Conservation (phyloP, 23 tunicate genomes). For the Styela clava region DNA sequence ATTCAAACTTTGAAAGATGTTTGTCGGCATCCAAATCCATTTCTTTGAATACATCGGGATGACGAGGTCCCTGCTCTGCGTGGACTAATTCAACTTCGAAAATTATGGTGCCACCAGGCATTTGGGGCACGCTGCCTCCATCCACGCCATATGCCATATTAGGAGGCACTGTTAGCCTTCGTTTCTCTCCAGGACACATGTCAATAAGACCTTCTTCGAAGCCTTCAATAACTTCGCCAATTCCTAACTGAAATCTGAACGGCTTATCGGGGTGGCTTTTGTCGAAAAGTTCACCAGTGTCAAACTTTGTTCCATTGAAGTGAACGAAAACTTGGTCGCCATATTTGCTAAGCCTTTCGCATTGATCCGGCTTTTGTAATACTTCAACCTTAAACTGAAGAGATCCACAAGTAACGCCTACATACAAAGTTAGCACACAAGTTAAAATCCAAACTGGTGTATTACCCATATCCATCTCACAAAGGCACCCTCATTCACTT, state of each 20-base stretch:
- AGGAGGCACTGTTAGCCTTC: conserved; percentile 84
- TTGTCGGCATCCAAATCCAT: conserved; percentile 91
- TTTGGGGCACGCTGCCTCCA: conserved; percentile 95
- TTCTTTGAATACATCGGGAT: conserved; percentile 89
- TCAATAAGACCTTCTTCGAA: conserved; percentile 89
- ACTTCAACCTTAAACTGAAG: conserved; percentile 74
- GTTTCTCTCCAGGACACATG: conserved; percentile 97
- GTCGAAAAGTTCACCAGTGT: conserved; percentile 82
- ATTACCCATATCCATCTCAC: too few relatives aligned
- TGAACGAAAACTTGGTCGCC: conserved; percentile 97
- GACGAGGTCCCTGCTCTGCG: conserved; percentile 97
- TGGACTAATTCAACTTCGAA: conserved; percentile 96
- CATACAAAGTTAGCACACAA: neutral
- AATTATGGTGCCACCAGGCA: conserved; percentile 90
- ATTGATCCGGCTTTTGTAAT: conserved; percentile 50
- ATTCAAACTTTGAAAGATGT: conserved; percentile 64
- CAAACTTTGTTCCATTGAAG: conserved; percentile 66
- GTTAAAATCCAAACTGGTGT: neutral
- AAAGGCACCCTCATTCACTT: too few relatives aligned
- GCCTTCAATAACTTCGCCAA: conserved; percentile 97
- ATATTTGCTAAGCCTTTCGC: conserved; percentile 72
- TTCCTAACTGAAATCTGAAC: conserved; percentile 91
- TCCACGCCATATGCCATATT: conserved; percentile 90
- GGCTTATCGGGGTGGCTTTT: conserved; percentile 84
- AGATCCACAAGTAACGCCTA: conserved; percentile 1